Evolutionary conservation across 2,888 invertebrate genomes (phyloP), one percentile per base, ranked within the genome.

Genomic region (Mellilla xanthometata): DNA sequence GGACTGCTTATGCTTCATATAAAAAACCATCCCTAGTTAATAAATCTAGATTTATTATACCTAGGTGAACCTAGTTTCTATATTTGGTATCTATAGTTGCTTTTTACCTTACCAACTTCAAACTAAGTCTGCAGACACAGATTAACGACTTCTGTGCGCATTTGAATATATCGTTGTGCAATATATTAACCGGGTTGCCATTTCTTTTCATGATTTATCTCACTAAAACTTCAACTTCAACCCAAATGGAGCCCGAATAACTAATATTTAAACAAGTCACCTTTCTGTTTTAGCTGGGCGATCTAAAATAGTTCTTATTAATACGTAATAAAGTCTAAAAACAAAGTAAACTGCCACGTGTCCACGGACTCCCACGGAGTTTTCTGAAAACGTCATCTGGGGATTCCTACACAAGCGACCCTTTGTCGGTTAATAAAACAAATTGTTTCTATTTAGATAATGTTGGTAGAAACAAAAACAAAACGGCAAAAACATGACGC

Each of bases 401-500:
- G 35, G 32, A 46, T 40, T 40, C 27, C 31, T 32, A 40, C 33
- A 48, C 35, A 41, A 36, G 32, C 28, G 41, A 39, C 41, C 47
- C 33, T 47, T 48, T 42, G 47, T 48, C 32, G 32, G 47, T 33
- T 29, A 42, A 42, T 48, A 42, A 48, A 48, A 42, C 38, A 36
- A 42, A 48, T 42, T 24, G 41, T 48, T 15, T 41, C 41, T 48
- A 42, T 48, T 42, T 42, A 42, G 41, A 42, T 48, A 42, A 48
- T 38, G 47, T 33, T 33, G 29, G 29, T 31, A 28, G 24, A 12
- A 24, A 35, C 47, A 48, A 48, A 48, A 42, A 48, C 47, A 48
- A 48, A 41, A 41, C 41, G 33, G 33, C 41, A 42, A 48, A 48
- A 42, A 48, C 47, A 48, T 48, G 41, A 48, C 41, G 41, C 30